Conservation (phyloP, 2,888 invertebrate species). For the Mesorhabditis belari region DNA sequence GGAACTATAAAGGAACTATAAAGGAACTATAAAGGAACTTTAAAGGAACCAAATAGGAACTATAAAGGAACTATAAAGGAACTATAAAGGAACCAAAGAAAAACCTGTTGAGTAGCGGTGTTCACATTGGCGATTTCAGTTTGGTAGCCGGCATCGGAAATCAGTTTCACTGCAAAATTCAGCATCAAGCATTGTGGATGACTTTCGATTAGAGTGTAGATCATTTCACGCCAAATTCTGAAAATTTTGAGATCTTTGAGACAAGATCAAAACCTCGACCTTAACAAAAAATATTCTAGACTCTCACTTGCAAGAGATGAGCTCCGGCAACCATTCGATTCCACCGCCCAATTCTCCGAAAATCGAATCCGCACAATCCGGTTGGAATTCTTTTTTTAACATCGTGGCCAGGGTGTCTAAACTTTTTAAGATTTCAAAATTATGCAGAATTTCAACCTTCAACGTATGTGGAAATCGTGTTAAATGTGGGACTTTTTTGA, state of each 20-base stretch:
- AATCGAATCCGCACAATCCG: constrained; percentile 93
- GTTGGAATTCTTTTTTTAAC: constrained; percentile 62
- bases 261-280: too few relatives aligned
- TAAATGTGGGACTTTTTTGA: too few relatives aligned
- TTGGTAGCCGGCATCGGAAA: constrained; percentile 97
- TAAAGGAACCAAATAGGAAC: too few relatives aligned
- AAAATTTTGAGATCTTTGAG: not conserved
- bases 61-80: too few relatives aligned
- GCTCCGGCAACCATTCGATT: constrained; percentile 78
- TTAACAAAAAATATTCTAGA: not conserved
- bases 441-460: too few relatives aligned
- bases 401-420: constrained; percentile 3
- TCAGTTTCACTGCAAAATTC: constrained; percentile 95
- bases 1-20: too few relatives aligned
- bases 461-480: too few relatives aligned
- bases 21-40: too few relatives aligned
- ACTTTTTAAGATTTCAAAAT: too few relatives aligned
- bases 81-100: too few relatives aligned
- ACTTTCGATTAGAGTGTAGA: constrained; percentile 90
- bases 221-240: constrained; percentile 83
- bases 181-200: constrained; percentile 97
- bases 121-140: constrained; percentile 96
- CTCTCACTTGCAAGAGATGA: constrained; percentile 76
- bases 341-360: constrained; percentile 61
- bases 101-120: constrained; percentile 85